These are phyloP conservation scores for Beroe forskalii DNA, from an alignment of 37 sponge, comb jelly and placozoan genomes.

Conservation along the genomic window DNA sequence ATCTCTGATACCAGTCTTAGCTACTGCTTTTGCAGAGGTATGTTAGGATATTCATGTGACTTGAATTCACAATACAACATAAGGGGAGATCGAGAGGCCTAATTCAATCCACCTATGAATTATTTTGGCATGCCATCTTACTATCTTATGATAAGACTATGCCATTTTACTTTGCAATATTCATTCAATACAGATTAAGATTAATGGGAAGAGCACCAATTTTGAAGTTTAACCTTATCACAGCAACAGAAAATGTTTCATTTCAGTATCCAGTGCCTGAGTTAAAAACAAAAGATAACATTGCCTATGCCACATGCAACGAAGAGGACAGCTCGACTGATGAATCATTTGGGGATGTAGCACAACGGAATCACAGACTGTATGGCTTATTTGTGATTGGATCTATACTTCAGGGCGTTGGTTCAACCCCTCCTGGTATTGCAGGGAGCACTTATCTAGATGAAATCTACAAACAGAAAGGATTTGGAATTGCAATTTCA, in stretches of 20 bases:
- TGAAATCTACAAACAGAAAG: constrained; percentile 35
- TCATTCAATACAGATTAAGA: too few relatives aligned
- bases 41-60: too few relatives aligned
- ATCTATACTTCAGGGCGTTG: constrained; percentile 3
- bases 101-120: too few relatives aligned
- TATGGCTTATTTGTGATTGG: neutral
- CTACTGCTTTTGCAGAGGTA: constrained; percentile 38
- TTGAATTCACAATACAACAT: too few relatives aligned
- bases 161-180: too few relatives aligned
- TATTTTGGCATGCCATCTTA: too few relatives aligned
- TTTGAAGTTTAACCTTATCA: too few relatives aligned
- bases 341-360: neutral
- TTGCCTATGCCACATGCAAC: neutral
- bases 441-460: constrained; percentile 42
- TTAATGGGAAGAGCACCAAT: too few relatives aligned
- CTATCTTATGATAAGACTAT: too few relatives aligned
- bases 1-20: neutral
- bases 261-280: neutral
- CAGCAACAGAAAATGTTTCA: neutral
- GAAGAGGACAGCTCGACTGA: neutral
- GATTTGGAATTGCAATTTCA: constrained; percentile 50
- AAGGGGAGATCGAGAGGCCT: too few relatives aligned
- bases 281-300: neutral
- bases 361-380: neutral
- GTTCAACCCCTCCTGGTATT: constrained; percentile 44